These are phyloP conservation scores for Pelochelys cantorii DNA, from an alignment of 2,797 vertebrate genomes.

Conservation along the genomic window DNA sequence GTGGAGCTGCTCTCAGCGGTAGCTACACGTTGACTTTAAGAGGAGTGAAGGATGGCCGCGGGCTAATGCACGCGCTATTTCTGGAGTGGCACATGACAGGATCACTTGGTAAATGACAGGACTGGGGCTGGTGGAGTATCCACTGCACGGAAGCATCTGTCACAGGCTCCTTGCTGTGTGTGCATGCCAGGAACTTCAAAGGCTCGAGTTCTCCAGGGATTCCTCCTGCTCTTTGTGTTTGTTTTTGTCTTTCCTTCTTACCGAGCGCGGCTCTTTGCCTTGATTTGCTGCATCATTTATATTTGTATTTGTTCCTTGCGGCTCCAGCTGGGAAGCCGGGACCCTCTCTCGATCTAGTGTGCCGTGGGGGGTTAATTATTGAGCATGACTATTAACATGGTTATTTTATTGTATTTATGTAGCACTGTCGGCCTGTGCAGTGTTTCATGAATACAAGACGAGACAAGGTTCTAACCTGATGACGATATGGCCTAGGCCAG, in stretches of 20 bases:
- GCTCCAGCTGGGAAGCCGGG: neutral
- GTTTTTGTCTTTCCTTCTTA: slow-evolving; percentile 24
- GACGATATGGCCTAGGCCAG: neutral
- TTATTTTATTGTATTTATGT: slow-evolving; percentile 37
- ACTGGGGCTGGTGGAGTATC: slow-evolving; percentile 19
- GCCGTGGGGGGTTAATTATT: slow-evolving; percentile 38
- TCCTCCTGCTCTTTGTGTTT: slow-evolving; percentile 61
- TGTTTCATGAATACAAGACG: neutral
- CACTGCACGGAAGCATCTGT: slow-evolving; percentile 43
- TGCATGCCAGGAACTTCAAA: slow-evolving; percentile 60
- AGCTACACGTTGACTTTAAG: slow-evolving; percentile 43
- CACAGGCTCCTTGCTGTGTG: slow-evolving; percentile 23
- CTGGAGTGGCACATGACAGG: slow-evolving; percentile 37
- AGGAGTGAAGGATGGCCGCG: slow-evolving; percentile 10
- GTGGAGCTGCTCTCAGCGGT: slow-evolving; percentile 35
- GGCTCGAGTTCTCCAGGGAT: slow-evolving; percentile 58
- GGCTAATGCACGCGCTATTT: slow-evolving; percentile 6
- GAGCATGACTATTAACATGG: slow-evolving; percentile 14
- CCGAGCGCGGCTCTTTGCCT: neutral
- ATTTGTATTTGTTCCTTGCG: neutral
- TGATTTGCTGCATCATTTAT: neutral
- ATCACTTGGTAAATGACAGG: slow-evolving; percentile 48
- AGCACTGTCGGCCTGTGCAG: neutral
- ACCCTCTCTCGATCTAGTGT: neutral
- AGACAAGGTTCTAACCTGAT: slow-evolving; percentile 26